phyloP scores from a whole-genome alignment of 2,888 invertebrate genomes.

The Fragum fragum region DNA sequence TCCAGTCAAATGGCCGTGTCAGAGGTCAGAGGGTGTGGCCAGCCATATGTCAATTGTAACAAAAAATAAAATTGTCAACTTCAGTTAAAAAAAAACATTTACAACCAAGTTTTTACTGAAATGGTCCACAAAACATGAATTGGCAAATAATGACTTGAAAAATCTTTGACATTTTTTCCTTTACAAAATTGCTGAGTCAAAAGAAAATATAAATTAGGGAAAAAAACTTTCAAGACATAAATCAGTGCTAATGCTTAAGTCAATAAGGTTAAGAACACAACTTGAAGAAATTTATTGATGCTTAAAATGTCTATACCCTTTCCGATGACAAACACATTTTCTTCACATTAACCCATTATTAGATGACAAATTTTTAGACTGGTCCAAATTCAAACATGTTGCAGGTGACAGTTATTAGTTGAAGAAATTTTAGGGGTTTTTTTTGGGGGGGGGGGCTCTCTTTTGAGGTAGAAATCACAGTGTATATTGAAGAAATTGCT shows the following conservation, averaged over 20 bases:
- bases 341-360: too few species aligned
- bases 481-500: too few species aligned
- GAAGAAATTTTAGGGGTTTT: too few species aligned
- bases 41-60: too few species aligned
- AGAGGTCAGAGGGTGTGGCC: too few species aligned
- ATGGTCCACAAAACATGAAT: not conserved
- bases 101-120: not conserved
- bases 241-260: not conserved
- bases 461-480: too few species aligned
- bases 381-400: too few species aligned
- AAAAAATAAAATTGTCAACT: not conserved
- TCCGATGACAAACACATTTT: too few species aligned
- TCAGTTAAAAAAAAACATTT: not conserved
- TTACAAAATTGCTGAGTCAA: not conserved
- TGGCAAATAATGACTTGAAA: not conserved
- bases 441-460: too few species aligned
- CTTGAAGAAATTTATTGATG: not conserved
- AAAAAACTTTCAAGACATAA: not conserved
- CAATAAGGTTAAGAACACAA: not conserved
- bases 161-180: not conserved
- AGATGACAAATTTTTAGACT: too few species aligned
- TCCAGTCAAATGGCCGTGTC: too few species aligned
- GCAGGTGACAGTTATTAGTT: too few species aligned
- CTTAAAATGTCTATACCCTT: not conserved
- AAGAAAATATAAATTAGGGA: not conserved